These are phyloP conservation scores for Numenius arquata DNA, from an alignment of 2,113 vertebrate species.

Conservation along the genomic window DNA sequence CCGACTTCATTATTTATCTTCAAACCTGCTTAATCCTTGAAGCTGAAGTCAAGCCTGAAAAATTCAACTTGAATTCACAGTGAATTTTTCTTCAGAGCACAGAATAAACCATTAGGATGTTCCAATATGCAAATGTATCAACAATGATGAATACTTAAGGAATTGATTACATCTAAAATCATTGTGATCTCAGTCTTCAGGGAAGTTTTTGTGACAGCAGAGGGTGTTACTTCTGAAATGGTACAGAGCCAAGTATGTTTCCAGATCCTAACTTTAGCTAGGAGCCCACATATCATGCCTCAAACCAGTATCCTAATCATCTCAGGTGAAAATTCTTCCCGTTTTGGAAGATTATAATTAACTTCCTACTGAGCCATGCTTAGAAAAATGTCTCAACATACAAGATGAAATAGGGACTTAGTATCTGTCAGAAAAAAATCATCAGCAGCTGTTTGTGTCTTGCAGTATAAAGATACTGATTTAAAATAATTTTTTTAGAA, in stretches of 20 bases:
- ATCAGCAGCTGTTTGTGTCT: constrained; percentile 32
- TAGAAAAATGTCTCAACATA: constrained; percentile 38
- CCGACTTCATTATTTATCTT: neutral
- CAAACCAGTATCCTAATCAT: constrained; percentile 37
- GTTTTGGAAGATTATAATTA: constrained; percentile 33
- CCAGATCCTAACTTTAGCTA: constrained; percentile 44
- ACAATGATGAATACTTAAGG: neutral
- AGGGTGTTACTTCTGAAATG: constrained; percentile 37
- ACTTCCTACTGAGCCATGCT: constrained; percentile 28
- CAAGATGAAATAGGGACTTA: constrained; percentile 18
- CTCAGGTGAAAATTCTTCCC: constrained; percentile 44
- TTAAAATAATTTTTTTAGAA: constrained; percentile 46
- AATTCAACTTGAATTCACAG: neutral
- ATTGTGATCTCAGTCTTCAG: neutral
- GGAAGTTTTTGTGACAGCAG: constrained; percentile 27
- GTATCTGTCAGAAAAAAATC: constrained; percentile 38
- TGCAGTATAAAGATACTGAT: neutral
- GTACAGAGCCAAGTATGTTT: constrained; percentile 10
- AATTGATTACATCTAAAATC: neutral
- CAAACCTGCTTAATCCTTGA: neutral
- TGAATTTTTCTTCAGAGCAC: neutral
- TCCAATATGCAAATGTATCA: neutral
- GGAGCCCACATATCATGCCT: neutral
- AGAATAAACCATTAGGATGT: neutral
- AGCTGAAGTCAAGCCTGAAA: neutral